These are phyloP conservation scores for Belgica antarctica DNA, from an alignment of 2,888 invertebrate species.

Conservation along the genomic window DNA sequence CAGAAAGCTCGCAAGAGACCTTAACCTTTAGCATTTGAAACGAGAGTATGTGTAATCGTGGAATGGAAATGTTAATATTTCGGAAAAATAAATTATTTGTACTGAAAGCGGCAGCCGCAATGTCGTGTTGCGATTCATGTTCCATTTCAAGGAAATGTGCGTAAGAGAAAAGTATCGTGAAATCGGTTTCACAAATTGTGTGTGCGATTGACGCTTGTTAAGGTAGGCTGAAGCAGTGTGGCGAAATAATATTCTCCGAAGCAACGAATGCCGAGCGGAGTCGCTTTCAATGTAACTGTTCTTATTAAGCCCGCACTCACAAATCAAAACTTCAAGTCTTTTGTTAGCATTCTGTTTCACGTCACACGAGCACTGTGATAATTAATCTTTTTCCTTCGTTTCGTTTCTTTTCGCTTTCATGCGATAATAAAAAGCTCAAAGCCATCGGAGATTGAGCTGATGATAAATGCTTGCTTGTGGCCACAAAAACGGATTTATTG, in stretches of 20 bases:
- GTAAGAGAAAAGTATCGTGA: background rate
- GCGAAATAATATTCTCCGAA: too few relatives aligned
- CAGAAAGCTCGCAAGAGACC: constrained; percentile 17
- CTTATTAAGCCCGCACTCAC: too few relatives aligned
- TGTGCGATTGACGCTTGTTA: background rate
- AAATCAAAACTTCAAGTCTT: too few relatives aligned
- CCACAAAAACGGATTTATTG: background rate
- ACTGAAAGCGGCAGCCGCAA: background rate
- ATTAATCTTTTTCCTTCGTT: background rate
- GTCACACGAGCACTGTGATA: background rate
- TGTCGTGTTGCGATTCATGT: background rate
- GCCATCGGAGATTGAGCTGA: background rate
- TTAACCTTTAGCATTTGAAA: constrained; percentile 25
- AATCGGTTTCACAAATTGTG: background rate
- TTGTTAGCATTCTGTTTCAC: too few relatives aligned
- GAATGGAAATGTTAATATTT: background rate
- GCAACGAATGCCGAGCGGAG: too few relatives aligned
- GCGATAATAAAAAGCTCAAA: constrained; percentile 1
- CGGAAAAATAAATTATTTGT: background rate
- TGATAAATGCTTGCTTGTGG: background rate
- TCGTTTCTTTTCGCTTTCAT: too few relatives aligned
- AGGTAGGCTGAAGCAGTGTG: too few relatives aligned
- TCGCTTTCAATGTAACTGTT: too few relatives aligned
- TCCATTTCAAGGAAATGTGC: background rate
- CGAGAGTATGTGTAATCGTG: background rate